Evolutionary conservation across 23 tunicate species (phyloP), one percentile per base, ranked within the genome.

Genomic region (Ciona savignyi): DNA sequence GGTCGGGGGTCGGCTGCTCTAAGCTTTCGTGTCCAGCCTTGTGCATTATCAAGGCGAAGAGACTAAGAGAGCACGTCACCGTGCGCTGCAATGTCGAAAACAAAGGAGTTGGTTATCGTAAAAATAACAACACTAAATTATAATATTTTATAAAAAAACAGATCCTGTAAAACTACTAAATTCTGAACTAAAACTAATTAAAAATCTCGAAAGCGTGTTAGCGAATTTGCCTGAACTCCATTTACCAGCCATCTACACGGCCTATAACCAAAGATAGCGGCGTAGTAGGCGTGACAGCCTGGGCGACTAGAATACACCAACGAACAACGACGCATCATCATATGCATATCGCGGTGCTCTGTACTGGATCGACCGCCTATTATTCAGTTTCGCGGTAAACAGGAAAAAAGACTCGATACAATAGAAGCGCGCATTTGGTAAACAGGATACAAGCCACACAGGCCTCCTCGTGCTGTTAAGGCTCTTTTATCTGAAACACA

Each of bases 361-460:
- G 56, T 15, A 42, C 56, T 6, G 56, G 56, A 15, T 63, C 65
- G 62, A 35, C 27, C 2, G 49, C 78, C 11, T 21, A 20, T 22
- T 60, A 29, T 74, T 62, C 30, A 23, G 35, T 26, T 68, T 68
- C 34, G 72, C 72, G 72, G 78, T 74, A 74, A 74, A 74, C 78
- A 74, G 78, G 78, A 74, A 74, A 74, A 63, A 32, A 61, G 69
- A 63, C 68, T 68, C 33, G 56, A 74, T 74, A 61, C 78, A 74
- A 74, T 30, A 74, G 68, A 62, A 35, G 30, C 78, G 64, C 61
- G 73, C 65, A 72, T 72, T 30, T 56, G 48, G 77, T 72, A 72
- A 72, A 72, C 77, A 72, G 77, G 77, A 72, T 49, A 56, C 28
- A 56, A 42, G 56, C 56, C 56, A 42, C 56, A 42, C 56, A 42